Percentiles rank a stretch among this genome's conserved stretches.
phyloP scores from a whole-genome alignment of 1,140 invertebrate species.

The Drosophila ambigua region DNA sequence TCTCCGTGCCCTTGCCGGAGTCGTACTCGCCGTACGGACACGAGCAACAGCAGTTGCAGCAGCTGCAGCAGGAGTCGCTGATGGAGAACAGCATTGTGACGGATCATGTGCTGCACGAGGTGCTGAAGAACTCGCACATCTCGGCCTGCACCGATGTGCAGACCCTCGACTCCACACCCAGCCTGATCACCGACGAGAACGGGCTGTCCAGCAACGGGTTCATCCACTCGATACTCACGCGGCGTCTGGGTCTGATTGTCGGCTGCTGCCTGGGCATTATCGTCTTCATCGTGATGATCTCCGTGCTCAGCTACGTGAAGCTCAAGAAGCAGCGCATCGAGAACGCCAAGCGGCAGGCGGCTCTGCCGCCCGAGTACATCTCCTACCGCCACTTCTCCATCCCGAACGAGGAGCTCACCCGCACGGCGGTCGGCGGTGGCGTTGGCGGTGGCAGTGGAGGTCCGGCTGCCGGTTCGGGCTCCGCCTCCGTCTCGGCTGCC shows the following conservation, averaged over 20 bases:
- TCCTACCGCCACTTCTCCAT: conserved; percentile 89
- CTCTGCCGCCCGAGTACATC: conserved; percentile 88
- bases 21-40: conserved; percentile 64
- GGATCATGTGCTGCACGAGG: conserved; percentile 85
- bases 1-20: conserved; percentile 44
- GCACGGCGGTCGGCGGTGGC: conserved; percentile 40
- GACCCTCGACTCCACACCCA: conserved; percentile 89
- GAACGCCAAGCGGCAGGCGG: conserved; percentile 87
- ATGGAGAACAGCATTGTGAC: conserved; percentile 81
- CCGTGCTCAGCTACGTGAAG: conserved; percentile 93
- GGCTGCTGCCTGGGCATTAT: conserved; percentile 93
- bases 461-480: conserved; percentile 19
- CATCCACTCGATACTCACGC: conserved; percentile 88
- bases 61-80: conserved; percentile 55
- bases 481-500: conserved; percentile 19
- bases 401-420: conserved; percentile 82
- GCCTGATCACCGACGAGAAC: conserved; percentile 86
- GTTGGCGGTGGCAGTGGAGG: conserved; percentile 21
- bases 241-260: conserved; percentile 92
- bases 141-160: conserved; percentile 90
- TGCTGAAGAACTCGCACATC: conserved; percentile 89
- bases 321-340: conserved; percentile 91
- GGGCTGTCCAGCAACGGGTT: conserved; percentile 88
- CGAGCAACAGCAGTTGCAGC: conserved; percentile 25
- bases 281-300: conserved; percentile 92